Conservation (phyloP, 2,888 invertebrate genomes). For the Melieria picta region DNA sequence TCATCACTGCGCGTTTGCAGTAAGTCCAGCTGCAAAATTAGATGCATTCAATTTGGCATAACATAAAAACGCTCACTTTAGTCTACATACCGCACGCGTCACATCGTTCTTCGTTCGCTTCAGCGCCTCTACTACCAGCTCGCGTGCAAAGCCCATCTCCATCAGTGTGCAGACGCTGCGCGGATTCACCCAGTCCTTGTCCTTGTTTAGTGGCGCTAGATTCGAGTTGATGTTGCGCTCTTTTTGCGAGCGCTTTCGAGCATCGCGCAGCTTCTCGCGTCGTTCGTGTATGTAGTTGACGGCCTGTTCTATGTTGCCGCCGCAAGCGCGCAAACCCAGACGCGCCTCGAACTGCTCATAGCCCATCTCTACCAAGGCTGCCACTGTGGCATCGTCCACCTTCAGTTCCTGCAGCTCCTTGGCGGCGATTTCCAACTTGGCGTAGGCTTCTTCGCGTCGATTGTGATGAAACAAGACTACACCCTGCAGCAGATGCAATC, state of each 20-base stretch:
- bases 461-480: constrained; percentile 83
- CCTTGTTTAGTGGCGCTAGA: constrained; percentile 41
- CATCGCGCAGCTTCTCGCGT: constrained; percentile 67
- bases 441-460: constrained; percentile 71
- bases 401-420: constrained; percentile 73
- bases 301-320: constrained; percentile 71
- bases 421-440: constrained; percentile 72
- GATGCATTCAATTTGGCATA: no score
- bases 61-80: constrained; percentile 48
- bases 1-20: constrained; percentile 54
- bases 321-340: constrained; percentile 73
- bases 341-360: constrained; percentile 76
- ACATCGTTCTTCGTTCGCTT: constrained; percentile 75
- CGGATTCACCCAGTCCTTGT: constrained; percentile 62
- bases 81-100: constrained; percentile 71
- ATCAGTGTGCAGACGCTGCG: constrained; percentile 67
- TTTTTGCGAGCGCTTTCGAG: constrained; percentile 68
- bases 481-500: constrained; percentile 82
- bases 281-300: constrained; percentile 74
- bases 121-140: constrained; percentile 72
- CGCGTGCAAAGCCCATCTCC: constrained; percentile 76
- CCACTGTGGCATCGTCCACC: constrained; percentile 70
- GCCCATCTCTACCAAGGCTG: constrained; percentile 71
- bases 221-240: constrained; percentile 65
- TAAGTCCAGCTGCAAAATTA: constrained; percentile 52